These are phyloP conservation scores for Crioceris asparagi DNA, from an alignment of 2,888 invertebrate species.

Conservation along the genomic window DNA sequence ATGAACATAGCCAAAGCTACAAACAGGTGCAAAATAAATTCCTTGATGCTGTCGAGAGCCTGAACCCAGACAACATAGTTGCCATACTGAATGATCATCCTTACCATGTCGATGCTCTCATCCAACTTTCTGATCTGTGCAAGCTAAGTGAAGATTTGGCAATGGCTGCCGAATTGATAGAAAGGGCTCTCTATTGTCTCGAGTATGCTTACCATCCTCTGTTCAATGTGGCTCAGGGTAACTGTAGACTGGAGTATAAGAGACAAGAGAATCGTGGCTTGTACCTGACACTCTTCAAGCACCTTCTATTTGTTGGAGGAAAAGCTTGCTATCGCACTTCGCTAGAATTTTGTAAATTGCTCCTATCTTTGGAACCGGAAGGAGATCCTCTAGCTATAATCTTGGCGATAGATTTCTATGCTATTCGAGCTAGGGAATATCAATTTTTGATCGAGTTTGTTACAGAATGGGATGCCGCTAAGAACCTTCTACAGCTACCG, in stretches of 20 bases:
- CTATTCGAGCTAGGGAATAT: conserved; percentile 63
- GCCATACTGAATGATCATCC: conserved; percentile 63
- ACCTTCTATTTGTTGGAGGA: conserved; percentile 65
- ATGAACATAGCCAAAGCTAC: conserved; percentile 64
- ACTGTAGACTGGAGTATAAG: conserved; percentile 64
- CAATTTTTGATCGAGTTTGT: conserved; percentile 48
- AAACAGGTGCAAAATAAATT: conserved; percentile 38
- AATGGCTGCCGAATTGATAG: conserved; percentile 68
- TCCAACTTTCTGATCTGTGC: conserved; percentile 73
- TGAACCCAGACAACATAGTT: conserved; percentile 68
- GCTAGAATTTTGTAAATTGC: conserved; percentile 74
- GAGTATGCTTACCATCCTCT: conserved; percentile 71
- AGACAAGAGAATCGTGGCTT: conserved; percentile 73
- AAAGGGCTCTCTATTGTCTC: conserved; percentile 63
- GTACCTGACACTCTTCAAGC: conserved; percentile 72
- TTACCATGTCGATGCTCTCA: conserved; percentile 69
- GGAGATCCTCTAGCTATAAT: conserved; percentile 68
- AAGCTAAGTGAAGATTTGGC: conserved; percentile 68
- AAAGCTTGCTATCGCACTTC: conserved; percentile 77
- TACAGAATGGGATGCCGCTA: conserved; percentile 47
- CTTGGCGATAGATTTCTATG: conserved; percentile 72
- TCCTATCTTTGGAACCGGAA: conserved; percentile 66
- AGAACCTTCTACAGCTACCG: conserved; percentile 71
- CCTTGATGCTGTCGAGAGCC: conserved; percentile 52
- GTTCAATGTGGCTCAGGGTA: conserved; percentile 65